Conservation (phyloP, 2,113 vertebrate species). For the Leptodactylus fuscus region DNA sequence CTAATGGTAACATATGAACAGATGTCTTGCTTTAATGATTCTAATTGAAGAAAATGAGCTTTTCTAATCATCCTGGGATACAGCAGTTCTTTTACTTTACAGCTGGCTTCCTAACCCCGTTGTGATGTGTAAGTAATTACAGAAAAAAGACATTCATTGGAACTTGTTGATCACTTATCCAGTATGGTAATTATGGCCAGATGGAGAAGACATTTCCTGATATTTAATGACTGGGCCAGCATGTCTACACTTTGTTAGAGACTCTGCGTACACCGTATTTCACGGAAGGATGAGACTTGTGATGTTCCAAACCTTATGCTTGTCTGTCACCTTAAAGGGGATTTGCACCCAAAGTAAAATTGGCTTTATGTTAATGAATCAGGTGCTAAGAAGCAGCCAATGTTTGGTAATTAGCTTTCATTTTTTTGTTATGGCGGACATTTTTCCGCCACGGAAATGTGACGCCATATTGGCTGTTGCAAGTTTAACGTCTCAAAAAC, state of each 20-base stretch:
- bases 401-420: no score
- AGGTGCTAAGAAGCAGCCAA: not conserved
- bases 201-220: conserved; percentile 56
- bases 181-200: conserved; percentile 44
- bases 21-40: conserved; percentile 54
- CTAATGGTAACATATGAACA: conserved; percentile 48
- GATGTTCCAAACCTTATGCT: not conserved
- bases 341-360: no score
- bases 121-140: conserved; percentile 49
- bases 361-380: not conserved
- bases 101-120: conserved; percentile 46
- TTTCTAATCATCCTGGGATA: conserved; percentile 47
- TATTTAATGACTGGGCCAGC: conserved; percentile 33
- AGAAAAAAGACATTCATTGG: conserved; percentile 48
- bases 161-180: conserved; percentile 56
- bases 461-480: not conserved
- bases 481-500: no score
- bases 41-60: conserved; percentile 58
- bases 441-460: not conserved
- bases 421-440: not conserved
- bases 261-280: not conserved
- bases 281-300: not conserved
- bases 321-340: not conserved
- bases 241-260: not conserved
- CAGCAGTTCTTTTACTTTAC: conserved; percentile 39